These are phyloP conservation scores for Ptiloglossa arizonensis DNA, from an alignment of 1,140 invertebrate species.

Conservation along the genomic window DNA sequence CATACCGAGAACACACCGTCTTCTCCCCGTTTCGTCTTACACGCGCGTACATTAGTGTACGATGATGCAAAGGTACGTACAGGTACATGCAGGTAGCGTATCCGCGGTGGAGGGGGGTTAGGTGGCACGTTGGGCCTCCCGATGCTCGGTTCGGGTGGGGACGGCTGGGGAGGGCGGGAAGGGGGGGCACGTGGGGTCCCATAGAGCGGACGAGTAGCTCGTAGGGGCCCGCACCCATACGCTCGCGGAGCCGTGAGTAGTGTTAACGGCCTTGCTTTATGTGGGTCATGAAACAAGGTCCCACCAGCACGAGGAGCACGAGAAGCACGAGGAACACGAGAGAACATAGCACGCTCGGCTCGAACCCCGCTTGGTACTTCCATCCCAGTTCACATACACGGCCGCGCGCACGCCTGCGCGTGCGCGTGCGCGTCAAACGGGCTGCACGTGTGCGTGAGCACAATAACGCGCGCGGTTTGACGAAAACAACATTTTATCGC, in stretches of 20 bases:
- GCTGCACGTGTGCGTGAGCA: not conserved
- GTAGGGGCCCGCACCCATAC: slow-evolving; percentile 42
- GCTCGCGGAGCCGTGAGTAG: slow-evolving; percentile 52
- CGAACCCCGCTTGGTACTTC: slow-evolving; percentile 4
- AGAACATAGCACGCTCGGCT: slow-evolving; percentile 63
- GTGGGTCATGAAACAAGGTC: slow-evolving; percentile 81
- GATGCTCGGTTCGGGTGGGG: not conserved
- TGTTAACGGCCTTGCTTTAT: slow-evolving; percentile 81
- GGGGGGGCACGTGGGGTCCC: slow-evolving; percentile 54
- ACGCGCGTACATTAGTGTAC: not conserved
- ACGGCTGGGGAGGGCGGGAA: slow-evolving; percentile 28
- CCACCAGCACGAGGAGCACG: slow-evolving; percentile 72
- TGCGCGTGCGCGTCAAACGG: not conserved
- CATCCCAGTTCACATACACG: not conserved
- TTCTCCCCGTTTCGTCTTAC: not conserved
- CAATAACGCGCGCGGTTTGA: slow-evolving; percentile 19
- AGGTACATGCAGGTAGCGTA: slow-evolving; percentile 29
- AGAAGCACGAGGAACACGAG: slow-evolving; percentile 69
- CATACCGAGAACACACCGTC: not conserved
- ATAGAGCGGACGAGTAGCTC: slow-evolving; percentile 55
- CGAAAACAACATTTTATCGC: too few species aligned
- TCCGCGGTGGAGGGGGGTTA: not conserved
- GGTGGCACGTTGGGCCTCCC: slow-evolving; percentile 1
- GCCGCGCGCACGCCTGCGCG: not conserved
- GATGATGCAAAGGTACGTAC: not conserved